These are phyloP conservation scores for Musca domestica DNA, from an alignment of 1,140 invertebrate species.

Conservation along the genomic window DNA sequence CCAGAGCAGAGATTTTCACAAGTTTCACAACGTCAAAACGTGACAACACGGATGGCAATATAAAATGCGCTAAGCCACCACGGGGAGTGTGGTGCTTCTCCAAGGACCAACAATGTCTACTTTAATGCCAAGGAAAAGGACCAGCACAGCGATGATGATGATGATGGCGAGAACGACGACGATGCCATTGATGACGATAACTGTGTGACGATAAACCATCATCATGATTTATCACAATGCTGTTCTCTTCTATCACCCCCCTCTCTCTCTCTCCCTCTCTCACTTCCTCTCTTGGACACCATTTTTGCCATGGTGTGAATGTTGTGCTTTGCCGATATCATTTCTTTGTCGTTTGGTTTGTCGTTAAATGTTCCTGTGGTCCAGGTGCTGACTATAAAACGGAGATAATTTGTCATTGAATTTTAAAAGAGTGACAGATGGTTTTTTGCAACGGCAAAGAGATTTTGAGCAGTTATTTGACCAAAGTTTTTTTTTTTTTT, in stretches of 20 bases:
- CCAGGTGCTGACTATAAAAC: slow-evolving; percentile 13
- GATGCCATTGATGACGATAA: slow-evolving; percentile 1
- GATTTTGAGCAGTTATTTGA: not conserved
- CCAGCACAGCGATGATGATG: no score
- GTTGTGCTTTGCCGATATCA: not conserved
- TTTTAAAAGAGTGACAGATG: slow-evolving; percentile 13
- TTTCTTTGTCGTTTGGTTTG: not conserved
- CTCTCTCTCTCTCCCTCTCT: no score
- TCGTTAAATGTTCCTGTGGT: slow-evolving; percentile 19
- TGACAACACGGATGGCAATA: no score
- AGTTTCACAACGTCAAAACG: no score
- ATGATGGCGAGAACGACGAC: not conserved
- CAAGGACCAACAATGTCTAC: no score
- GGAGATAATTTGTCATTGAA: slow-evolving; percentile 22
- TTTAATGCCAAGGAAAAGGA: no score
- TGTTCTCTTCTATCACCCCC: no score
- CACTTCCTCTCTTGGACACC: not conserved
- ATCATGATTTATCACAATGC: slow-evolving; percentile 9
- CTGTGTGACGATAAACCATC: slow-evolving; percentile 17
- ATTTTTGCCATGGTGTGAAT: not conserved
- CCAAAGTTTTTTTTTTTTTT: not conserved
- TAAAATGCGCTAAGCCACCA: no score
- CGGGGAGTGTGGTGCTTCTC: no score
- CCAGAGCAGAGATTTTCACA: no score
- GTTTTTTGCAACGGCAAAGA: not conserved